Evolutionary conservation across 1,140 invertebrate species (phyloP), one percentile per base, ranked within the genome.

Genomic region (Zaprionus kolodkinae): DNA sequence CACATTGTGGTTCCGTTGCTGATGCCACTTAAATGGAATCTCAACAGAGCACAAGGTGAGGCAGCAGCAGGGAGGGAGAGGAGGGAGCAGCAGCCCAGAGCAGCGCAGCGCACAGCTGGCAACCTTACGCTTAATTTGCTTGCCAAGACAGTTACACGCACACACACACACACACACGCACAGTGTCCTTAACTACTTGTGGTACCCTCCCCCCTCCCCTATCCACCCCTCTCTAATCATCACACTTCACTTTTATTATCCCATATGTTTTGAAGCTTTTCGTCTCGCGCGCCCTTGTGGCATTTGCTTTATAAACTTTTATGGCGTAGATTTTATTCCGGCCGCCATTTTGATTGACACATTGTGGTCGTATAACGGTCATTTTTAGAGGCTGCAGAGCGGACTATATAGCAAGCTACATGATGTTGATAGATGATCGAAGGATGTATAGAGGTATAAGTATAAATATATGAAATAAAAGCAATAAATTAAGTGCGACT

Each of bases 101-200:
- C 40, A 25, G 36, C 25, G 1, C 40, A 25, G 36, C 25, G 55
- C 38, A 68, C 55, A 59, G 63, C 35, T 65, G 35, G 35, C 55
- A 71, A 13, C 66, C 50, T 62, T 30, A 71, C 62, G 61, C 30
- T 57, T 57, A 71, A 64, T 57, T 65, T 66, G 62, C 40, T 43
- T 40, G 54, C 62, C 69, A 66, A 56, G 40, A 50, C 43, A 50
- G 11, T 33, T 11, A 12, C 17, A 15, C 1, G 7, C 12, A 12
- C 17, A 13, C 17, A 10, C 10, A 6, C 45, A 3, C 45, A 21
- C 45, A 45, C 40, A 12, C 36, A 12, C 36, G 15, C 40, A 15
- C n/a, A 30, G 3, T 30, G 1, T 30, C 1, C 27, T 45, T 45
- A 45, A 45, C 40, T 45, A 45, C 40, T 45, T 45, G 40, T 45